These are phyloP conservation scores for Nemotelus nigrinus DNA, from an alignment of 2,888 invertebrate genomes.

Conservation along the genomic window DNA sequence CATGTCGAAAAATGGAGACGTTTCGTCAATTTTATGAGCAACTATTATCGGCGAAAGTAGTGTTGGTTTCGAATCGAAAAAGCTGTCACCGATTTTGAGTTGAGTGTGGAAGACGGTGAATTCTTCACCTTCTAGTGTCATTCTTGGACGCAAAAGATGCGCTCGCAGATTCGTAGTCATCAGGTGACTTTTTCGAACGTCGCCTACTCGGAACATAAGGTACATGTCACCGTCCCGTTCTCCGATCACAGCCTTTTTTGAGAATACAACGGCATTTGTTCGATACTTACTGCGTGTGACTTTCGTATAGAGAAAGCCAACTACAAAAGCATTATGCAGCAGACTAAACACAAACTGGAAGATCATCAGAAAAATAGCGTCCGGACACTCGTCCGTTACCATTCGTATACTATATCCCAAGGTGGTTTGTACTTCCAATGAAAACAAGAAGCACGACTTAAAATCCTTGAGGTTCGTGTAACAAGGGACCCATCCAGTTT, in stretches of 20 bases:
- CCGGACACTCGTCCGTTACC: conserved; percentile 92
- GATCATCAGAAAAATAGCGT: conserved; percentile 94
- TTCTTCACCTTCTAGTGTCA: conserved; percentile 83
- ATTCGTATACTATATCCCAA: conserved; percentile 85
- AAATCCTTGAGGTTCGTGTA: conserved; percentile 87
- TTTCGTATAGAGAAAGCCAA: conserved; percentile 94
- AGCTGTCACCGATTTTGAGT: conserved; percentile 77
- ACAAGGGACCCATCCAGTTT: conserved; percentile 82
- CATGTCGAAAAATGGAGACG: conserved; percentile 88
- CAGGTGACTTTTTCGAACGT: conserved; percentile 94
- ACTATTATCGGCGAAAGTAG: conserved; percentile 97
- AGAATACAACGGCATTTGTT: conserved; percentile 93
- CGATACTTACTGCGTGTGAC: conserved; percentile 93
- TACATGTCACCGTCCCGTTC: conserved; percentile 86
- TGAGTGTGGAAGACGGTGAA: conserved; percentile 86
- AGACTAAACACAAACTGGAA: conserved; percentile 93
- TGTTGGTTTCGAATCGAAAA: conserved; percentile 87
- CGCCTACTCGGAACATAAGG: conserved; percentile 92
- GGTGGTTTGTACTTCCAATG: conserved; percentile 95
- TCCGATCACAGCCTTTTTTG: conserved; percentile 87
- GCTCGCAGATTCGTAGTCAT: conserved; percentile 90
- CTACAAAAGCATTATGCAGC: conserved; percentile 81
- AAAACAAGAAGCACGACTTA: conserved; percentile 93
- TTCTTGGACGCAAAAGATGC: conserved; percentile 81
- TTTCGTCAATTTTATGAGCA: conserved; percentile 86